A percentile compares a stretch with the other conserved stretches of the same genome.
phyloP scores from a whole-genome alignment of 1,140 invertebrate species.

The Philotrypesis tridentata region DNA sequence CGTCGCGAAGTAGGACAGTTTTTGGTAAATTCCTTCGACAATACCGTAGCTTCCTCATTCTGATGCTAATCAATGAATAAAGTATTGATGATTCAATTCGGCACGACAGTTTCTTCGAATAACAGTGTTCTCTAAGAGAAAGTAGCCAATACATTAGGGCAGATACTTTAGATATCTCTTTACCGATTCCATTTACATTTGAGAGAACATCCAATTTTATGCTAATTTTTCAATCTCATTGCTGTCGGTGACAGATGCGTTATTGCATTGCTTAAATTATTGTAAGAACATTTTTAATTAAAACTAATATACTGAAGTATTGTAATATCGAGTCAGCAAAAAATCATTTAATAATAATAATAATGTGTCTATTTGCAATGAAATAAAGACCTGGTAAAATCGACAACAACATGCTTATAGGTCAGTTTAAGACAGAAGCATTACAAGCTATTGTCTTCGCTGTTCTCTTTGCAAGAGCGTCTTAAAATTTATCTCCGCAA shows the following conservation, averaged over 20 bases:
- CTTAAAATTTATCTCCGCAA: neutral
- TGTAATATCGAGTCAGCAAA: no score
- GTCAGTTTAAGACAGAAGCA: no score
- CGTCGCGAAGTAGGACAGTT: neutral
- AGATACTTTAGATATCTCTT: neutral
- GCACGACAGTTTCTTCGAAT: slow-evolving; percentile 2
- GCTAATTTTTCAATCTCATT: neutral
- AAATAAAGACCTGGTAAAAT: no score
- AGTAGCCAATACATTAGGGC: slow-evolving; percentile 20
- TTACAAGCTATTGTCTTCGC: no score
- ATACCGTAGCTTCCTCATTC: neutral
- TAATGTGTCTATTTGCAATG: no score
- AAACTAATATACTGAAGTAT: no score
- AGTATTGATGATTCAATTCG: slow-evolving; percentile 23
- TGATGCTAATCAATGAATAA: neutral
- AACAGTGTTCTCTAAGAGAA: slow-evolving; percentile 11
- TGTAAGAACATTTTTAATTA: no score
- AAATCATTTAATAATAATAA: no score
- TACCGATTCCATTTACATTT: slow-evolving; percentile 31
- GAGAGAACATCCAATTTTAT: neutral
- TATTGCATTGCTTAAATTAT: no score
- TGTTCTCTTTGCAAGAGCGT: neutral
- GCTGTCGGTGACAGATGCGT: neutral
- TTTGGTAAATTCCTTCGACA: neutral
- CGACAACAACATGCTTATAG: no score